These are phyloP conservation scores for Catamblyrhynchus diadema DNA, from an alignment of 2,797 vertebrate species.

Conservation along the genomic window DNA sequence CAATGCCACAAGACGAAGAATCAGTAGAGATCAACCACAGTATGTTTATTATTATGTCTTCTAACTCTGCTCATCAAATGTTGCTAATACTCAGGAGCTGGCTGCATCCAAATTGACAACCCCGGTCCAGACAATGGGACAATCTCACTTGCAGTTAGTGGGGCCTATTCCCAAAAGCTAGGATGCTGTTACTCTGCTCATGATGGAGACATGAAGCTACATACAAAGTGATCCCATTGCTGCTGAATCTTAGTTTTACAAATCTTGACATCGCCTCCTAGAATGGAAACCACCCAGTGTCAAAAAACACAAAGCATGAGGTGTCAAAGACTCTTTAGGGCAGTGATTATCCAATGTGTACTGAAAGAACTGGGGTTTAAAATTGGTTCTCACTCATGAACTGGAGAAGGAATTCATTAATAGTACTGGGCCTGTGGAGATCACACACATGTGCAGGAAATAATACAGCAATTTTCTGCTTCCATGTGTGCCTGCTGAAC, in stretches of 20 bases:
- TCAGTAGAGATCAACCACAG: background rate
- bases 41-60: background rate
- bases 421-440: background rate
- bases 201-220: background rate
- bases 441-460: background rate
- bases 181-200: background rate
- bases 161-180: background rate
- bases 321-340: background rate
- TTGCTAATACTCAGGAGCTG: background rate
- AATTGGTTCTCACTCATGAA: background rate
- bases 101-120: background rate
- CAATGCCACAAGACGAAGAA: background rate
- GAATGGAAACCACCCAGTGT: background rate
- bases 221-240: background rate
- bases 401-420: background rate
- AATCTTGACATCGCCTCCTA: background rate
- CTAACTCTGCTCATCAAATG: background rate
- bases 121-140: background rate
- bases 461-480: background rate
- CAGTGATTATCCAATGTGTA: background rate
- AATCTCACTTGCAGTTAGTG: background rate
- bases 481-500: background rate
- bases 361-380: background rate
- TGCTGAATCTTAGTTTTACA: background rate
- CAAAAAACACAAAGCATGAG: background rate